Base-by-base conservation (phyloP, 2,888 invertebrate genomes). In the Poecilus cupreus region DNA sequence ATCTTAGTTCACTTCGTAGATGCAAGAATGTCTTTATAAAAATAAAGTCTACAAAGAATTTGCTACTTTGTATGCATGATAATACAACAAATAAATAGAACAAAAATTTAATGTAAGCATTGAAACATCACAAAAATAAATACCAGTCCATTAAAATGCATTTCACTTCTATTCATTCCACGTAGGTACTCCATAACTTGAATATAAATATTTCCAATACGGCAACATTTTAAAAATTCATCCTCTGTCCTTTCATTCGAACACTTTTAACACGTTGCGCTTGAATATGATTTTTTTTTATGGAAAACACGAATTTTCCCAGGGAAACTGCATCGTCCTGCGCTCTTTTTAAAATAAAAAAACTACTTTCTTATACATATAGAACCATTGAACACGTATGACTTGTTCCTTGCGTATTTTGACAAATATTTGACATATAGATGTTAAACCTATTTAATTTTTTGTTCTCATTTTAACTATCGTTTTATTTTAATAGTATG, bases 21-120 rank as follows among this genome's bases (percentile, higher is more conserved):
- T 18, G 13, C 43, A 22, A 68, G 39, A 68, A 39, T 68, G 68
- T 68, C 68, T 39, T 68, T 68, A n/a, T 68, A 68, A 68, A 68
- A 68, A 32, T 68, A 39, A 8, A 32, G 18, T n/a, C 16, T n/a
- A 68, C 68, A 68, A 68, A 68, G 39, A 39, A 37, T 18, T 68
- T 39, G 68, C 39, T 68, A 68, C 39, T 68, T 68, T 68, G 39
- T 39, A 68, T 39, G 39, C 11, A 39, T 20, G 18, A 68, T 39
- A 39, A 68, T 43, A 39, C 20, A 68, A 68, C 11, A 49, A 49
- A 49, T 6, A 68, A 68, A 39, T 39, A 68, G 10, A 64, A 13
- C 37, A 64, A 22, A 32, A 64, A 16, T 22, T 64, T 64, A 32
- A 64, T 64, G 37, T 16, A 64, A 68, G 68, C 46, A 75, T 22